Percentiles rank a stretch among this genome's conserved stretches.
Evolutionary conservation across 1,140 invertebrate species (phyloP).

Genomic region (Sipha flava): DNA sequence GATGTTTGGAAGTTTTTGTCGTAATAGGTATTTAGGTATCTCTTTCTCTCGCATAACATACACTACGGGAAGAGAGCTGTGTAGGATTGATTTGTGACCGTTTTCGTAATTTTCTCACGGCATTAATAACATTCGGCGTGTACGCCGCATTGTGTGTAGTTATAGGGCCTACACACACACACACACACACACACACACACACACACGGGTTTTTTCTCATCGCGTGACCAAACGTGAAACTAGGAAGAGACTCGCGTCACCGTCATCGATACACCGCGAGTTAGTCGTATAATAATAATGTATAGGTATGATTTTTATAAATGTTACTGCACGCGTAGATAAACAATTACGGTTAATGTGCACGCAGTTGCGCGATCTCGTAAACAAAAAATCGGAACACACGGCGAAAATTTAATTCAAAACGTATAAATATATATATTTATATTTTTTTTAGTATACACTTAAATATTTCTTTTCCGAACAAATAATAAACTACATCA

Average conservation of each 20-base stretch:
- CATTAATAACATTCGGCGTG: background rate
- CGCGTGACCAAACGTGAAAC: conserved; percentile 10
- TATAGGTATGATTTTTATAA: background rate
- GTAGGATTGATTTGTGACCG: conserved; percentile 32
- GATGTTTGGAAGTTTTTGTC: background rate
- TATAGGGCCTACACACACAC: background rate
- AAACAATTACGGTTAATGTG: background rate
- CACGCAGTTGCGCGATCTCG: background rate
- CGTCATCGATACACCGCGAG: background rate
- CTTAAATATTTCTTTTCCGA: background rate
- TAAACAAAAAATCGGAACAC: background rate
- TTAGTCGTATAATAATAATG: background rate
- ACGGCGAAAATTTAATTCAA: background rate
- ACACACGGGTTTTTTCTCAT: background rate
- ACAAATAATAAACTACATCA: background rate
- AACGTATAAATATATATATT: background rate
- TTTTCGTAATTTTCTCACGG: conserved; percentile 30
- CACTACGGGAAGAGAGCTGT: background rate
- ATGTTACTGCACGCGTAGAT: too few relatives aligned
- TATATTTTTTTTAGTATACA: too few relatives aligned
- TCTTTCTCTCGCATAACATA: background rate
- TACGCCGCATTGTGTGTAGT: background rate
- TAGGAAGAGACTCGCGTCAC: background rate
- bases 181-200: background rate
- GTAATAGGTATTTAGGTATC: background rate